Evolutionary conservation across 2,888 invertebrate genomes (phyloP), one percentile per base, ranked within the genome.

Genomic region (Drosophila borborema): DNA sequence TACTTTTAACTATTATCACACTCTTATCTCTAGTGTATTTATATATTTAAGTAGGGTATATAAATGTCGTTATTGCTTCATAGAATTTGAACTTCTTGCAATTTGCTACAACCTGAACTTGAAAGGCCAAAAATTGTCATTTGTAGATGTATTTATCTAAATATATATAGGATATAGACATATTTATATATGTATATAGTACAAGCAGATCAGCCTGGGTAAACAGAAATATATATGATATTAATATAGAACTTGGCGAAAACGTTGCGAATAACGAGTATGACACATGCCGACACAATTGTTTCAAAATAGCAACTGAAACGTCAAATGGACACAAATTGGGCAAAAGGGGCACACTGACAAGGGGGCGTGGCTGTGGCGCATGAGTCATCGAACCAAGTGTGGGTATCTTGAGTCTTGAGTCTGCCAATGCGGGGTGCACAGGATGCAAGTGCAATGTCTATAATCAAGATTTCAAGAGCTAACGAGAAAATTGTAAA

Each of bases 241-340:
- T 61, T 54, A 59, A 51, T 54, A 16, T 38, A 54, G 36, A 54
- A 23, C 14, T 16, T 16, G 40, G 18, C 38, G 55, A 41, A 54
- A 59, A 55, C 45, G 60, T 55, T 31, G 55, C 34, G 58, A 36
- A 36, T 31, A 51, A 38, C 48, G 36, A 20, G 60, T 60, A 72
- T 80, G 77, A 78, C 80, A 80, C 76, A 78, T 65, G 80, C 64
- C 62, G 14, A 48, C 64, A 78, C 72, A 80, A 80, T 77, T 74
- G 71, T 70, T 68, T 80, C 62, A 76, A 69, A 76, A 76, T 72
- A 80, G 72, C 67, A 64, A 58, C 38, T 34, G 63, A 69, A 61
- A 76, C 80, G 80, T 76, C 80, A 80, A 55, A 54, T 54, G 54
- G 31, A 51, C 51, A 20, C 14, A 36, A 38, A 54, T 54, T 10